Evolutionary conservation across 2,797 vertebrate genomes (phyloP).

Genomic region (Hapalemur alaotrensis): DNA sequence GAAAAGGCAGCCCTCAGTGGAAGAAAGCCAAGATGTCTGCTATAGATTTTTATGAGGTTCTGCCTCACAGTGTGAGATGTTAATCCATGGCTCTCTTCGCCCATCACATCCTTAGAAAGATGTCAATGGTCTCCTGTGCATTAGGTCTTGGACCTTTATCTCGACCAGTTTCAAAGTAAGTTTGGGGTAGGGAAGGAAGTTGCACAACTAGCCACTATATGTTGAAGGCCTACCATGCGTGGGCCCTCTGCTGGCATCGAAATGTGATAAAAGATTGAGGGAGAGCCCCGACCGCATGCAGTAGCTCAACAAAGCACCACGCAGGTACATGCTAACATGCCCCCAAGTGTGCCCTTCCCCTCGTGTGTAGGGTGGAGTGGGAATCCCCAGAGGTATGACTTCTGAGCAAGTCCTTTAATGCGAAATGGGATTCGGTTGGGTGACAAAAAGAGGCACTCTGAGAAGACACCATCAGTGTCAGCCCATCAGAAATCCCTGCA

Average conservation of each 20-base stretch:
- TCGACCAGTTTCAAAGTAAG: background rate
- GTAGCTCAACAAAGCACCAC: too few species aligned
- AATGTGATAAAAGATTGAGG: background rate
- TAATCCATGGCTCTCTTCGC: background rate
- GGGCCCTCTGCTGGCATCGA: background rate
- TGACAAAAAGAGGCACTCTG: background rate
- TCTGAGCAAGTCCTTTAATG: background rate
- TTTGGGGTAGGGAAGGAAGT: background rate
- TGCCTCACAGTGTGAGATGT: background rate
- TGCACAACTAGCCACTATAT: too few species aligned
- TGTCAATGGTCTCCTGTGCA: background rate
- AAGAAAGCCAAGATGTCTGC: background rate
- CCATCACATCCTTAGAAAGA: background rate
- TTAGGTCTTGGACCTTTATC: background rate
- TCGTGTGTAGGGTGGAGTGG: background rate
- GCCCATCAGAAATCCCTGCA: background rate
- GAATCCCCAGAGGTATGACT: background rate
- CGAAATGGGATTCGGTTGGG: background rate
- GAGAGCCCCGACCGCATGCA: rapidly evolving
- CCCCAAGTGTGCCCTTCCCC: background rate
- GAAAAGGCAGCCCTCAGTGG: background rate
- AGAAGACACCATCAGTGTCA: background rate
- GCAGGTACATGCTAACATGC: rapidly evolving
- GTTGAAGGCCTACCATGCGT: background rate
- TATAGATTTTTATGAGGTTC: background rate